Evolutionary conservation across 2,113 vertebrate species (phyloP), one percentile per base, ranked within the genome.

Genomic region (Cryptoleucopteryx plumbea): DNA sequence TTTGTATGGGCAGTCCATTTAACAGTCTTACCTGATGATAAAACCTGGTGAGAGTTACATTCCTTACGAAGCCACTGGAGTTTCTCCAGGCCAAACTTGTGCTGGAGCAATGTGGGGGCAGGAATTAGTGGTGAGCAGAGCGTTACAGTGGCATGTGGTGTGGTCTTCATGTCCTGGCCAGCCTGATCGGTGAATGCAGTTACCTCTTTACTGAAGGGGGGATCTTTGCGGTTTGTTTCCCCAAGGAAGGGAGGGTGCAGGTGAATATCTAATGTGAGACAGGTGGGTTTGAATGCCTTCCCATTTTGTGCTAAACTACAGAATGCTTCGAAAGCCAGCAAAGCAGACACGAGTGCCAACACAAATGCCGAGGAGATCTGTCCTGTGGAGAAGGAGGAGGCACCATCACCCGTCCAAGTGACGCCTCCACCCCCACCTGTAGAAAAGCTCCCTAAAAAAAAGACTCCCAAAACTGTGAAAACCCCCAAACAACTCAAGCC

Each of bases 281-380:
- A 29, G 13, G 15, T 5, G n/a, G n/a, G 34, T 40, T 55, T 97
- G 65, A 97, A 9, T 27, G 7, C 4, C 11, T 47, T 72, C 67
- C 34, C 8, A 0, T 42, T 73, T 42, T 93, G 32, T 94, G 45
- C 79, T 85, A 9, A 52, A 18, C 71, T 85, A 4, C 92, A 99
- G 99, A 99, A 99, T 26, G 99, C 99, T 93, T 99, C 99, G 29
- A 99, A 99, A 98, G 98, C 98, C 96, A 98, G 98, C 96, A 99
- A 99, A 97, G 98, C 98, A 8, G 99, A 99, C 91, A 95, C 93
- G 40, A 98, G 98, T 97, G 97, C 98, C 40, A 99, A 98, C 82
- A 72, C 97, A 43, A 98, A 97, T 1, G 91, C 98, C 0, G 99
- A 99, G 92, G 98, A 99, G 70, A 79, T 98, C 7, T 98, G 98